phyloP scores from a whole-genome alignment of 2,888 invertebrate species.

The Smittia aterrima region DNA sequence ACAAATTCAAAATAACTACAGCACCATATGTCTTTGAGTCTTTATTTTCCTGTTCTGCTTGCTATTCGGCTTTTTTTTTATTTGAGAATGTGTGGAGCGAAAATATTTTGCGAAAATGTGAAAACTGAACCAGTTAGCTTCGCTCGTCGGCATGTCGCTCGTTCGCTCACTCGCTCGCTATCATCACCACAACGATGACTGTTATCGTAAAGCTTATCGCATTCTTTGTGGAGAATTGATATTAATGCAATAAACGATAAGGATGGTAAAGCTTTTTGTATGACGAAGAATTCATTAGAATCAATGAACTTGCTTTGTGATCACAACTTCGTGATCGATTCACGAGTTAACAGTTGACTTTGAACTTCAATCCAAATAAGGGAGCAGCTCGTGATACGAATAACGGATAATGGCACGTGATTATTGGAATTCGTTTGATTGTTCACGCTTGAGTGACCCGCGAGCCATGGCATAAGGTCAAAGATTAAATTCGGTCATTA shows the following conservation, averaged over 20 bases:
- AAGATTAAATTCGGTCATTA: too few relatives aligned
- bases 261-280: too few relatives aligned
- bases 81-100: slow-evolving; percentile 4
- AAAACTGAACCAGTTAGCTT: not conserved
- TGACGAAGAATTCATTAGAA: not conserved
- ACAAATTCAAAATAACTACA: not conserved
- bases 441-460: too few relatives aligned
- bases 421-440: too few relatives aligned
- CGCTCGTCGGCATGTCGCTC: not conserved
- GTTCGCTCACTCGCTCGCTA: too few relatives aligned
- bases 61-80: slow-evolving; percentile 4
- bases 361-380: too few relatives aligned
- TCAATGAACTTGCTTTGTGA: not conserved
- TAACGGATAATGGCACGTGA: too few relatives aligned
- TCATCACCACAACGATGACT: too few relatives aligned
- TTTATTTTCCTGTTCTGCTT: not conserved
- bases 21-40: slow-evolving; percentile 14
- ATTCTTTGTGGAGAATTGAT: not conserved
- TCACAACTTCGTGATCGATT: too few relatives aligned
- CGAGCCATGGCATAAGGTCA: too few relatives aligned
- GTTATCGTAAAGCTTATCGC: not conserved
- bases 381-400: too few relatives aligned
- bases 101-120: not conserved
- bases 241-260: not conserved
- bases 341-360: too few relatives aligned